Conservation (phyloP, 2,888 invertebrate species). For the Unio delphinus region DNA sequence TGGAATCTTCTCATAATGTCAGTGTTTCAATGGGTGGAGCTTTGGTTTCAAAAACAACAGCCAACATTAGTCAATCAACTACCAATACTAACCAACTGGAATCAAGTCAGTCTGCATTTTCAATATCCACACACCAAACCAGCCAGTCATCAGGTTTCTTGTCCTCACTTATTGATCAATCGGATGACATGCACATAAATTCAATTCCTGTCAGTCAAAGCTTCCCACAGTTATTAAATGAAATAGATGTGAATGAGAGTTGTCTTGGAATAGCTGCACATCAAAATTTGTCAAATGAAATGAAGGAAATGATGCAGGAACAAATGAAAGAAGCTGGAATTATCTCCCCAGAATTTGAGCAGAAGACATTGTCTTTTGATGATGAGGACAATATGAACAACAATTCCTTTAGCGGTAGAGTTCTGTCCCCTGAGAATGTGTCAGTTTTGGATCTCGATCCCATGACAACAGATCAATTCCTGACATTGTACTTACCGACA, state of each 20-base stretch:
- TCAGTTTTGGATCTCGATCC: constrained; percentile 23
- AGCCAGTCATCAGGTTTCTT: constrained; percentile 22
- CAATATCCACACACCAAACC: background rate
- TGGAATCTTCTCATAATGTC: too few species aligned
- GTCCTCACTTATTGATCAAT: constrained; percentile 18
- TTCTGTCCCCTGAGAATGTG: constrained; percentile 37
- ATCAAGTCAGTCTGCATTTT: too few species aligned
- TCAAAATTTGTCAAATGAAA: constrained; percentile 51
- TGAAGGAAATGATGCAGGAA: constrained; percentile 51
- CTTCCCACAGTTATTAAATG: constrained; percentile 38
- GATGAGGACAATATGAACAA: constrained; percentile 12
- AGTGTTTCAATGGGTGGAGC: too few species aligned
- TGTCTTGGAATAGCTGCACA: constrained; percentile 48
- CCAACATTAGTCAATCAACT: too few species aligned
- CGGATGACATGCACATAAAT: constrained; percentile 18
- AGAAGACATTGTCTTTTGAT: constrained; percentile 28
- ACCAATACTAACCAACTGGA: too few species aligned
- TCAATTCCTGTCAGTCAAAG: constrained; percentile 18
- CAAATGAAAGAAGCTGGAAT: constrained; percentile 34
- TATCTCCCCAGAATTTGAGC: constrained; percentile 32
- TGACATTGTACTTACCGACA: constrained; percentile 14
- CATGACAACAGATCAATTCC: too few species aligned
- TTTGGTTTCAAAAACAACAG: too few species aligned
- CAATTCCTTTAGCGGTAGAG: constrained; percentile 10
- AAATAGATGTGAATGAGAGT: constrained; percentile 51